Conservation (phyloP, 2,797 vertebrate genomes). For the Acanthurus tractus region DNA sequence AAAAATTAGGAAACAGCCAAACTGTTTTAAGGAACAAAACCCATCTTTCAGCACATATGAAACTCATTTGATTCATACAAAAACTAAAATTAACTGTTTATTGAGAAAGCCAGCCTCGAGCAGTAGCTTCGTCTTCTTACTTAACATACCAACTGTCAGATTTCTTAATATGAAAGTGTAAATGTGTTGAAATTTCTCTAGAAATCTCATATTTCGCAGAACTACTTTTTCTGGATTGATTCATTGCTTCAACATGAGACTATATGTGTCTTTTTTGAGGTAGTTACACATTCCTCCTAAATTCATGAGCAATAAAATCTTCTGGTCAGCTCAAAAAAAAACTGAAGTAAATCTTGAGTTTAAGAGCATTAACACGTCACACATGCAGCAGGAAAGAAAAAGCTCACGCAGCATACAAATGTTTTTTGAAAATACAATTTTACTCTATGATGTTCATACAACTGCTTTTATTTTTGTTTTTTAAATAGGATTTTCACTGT, state of each 20-base stretch:
- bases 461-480: conserved; percentile 79
- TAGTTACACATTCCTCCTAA: conserved; percentile 8
- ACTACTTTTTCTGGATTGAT: conserved; percentile 3
- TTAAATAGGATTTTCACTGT: conserved; percentile 78
- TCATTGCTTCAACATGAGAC: background rate
- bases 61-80: background rate
- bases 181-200: background rate
- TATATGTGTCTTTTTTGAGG: background rate
- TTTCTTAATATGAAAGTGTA: background rate
- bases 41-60: background rate
- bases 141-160: no score
- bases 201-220: background rate
- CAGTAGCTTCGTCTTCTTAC: background rate
- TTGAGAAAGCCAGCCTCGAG: background rate
- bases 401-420: conserved; percentile 38
- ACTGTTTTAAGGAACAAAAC: background rate
- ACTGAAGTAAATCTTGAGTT: no score
- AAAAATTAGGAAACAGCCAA: background rate
- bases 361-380: no score
- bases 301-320: conserved; percentile 38
- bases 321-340: conserved; percentile 6
- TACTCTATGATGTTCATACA: conserved; percentile 75
- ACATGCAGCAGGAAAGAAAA: conserved; percentile 6
- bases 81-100: background rate
- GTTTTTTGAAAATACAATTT: conserved; percentile 72